A percentile compares a stretch with the other conserved stretches of the same genome.
Evolutionary conservation across 2,113 vertebrate species (phyloP).

Genomic region (Donacobius atricapilla): DNA sequence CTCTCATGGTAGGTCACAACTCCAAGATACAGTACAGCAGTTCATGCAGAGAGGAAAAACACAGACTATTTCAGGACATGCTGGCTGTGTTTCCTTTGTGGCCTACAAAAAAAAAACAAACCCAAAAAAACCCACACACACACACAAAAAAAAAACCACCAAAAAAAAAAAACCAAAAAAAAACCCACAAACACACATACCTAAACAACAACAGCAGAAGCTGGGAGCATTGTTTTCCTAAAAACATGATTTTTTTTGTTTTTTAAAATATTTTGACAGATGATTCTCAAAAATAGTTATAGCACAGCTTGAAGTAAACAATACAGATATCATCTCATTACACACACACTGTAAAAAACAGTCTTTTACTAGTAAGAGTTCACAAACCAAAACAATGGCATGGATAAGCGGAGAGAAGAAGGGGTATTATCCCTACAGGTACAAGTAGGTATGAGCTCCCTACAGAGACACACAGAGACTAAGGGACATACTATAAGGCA

Average conservation of each 20-base stretch:
- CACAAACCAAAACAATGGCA: neutral
- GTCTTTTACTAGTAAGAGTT: constrained; percentile 2
- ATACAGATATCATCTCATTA: neutral
- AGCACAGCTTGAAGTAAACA: constrained; percentile 10
- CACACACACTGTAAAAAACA: neutral
- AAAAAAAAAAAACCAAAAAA: too few species aligned
- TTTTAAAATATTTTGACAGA: neutral
- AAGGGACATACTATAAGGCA: neutral
- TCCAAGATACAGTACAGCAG: neutral
- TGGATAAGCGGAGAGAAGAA: neutral
- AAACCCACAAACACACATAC: neutral
- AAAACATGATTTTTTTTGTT: neutral
- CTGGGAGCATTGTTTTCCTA: neutral
- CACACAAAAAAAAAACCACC: neutral
- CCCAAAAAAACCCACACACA: neutral
- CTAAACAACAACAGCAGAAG: neutral
- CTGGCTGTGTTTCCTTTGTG: neutral
- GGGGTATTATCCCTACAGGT: constrained; percentile 16
- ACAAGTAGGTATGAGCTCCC: neutral
- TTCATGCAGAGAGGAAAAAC: neutral
- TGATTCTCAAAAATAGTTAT: neutral
- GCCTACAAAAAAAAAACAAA: too few species aligned
- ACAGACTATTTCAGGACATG: neutral
- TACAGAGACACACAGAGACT: neutral
- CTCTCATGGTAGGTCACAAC: neutral